Conservation (phyloP, 2,797 vertebrate genomes). For the Netta rufina region DNA sequence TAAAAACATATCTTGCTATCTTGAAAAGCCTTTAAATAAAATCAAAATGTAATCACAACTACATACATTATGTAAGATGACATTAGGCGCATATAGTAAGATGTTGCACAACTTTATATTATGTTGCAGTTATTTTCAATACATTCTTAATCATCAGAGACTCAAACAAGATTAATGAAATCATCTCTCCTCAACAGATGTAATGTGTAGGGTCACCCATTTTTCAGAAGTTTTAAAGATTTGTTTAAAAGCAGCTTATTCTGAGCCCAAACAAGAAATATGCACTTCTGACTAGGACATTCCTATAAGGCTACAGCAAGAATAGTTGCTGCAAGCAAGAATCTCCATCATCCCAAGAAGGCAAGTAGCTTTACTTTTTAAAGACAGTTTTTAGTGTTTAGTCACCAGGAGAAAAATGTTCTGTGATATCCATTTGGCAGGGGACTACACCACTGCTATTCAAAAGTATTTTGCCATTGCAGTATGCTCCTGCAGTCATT, state of each 20-base stretch:
- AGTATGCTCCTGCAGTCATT: background rate
- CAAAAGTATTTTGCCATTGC: background rate
- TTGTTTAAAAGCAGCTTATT: background rate
- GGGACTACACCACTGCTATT: background rate
- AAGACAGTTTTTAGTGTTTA: background rate
- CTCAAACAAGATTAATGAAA: background rate
- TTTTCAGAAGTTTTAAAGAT: background rate
- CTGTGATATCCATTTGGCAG: background rate
- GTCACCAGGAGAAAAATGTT: background rate
- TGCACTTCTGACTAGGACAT: background rate
- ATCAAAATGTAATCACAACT: background rate
- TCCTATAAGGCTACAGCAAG: background rate
- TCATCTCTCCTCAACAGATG: background rate
- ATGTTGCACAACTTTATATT: background rate
- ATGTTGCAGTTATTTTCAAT: background rate
- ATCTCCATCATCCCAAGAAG: background rate
- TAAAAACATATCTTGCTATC: background rate
- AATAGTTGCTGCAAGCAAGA: background rate
- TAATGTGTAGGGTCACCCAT: background rate
- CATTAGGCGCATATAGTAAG: background rate
- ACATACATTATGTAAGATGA: background rate
- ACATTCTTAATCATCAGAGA: background rate
- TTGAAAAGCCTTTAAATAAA: background rate
- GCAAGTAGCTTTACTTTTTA: background rate
- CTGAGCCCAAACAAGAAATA: background rate